Evolutionary conservation across 2,888 invertebrate genomes (phyloP), one percentile per base, ranked within the genome.

Genomic region (Aethes cnicana): DNA sequence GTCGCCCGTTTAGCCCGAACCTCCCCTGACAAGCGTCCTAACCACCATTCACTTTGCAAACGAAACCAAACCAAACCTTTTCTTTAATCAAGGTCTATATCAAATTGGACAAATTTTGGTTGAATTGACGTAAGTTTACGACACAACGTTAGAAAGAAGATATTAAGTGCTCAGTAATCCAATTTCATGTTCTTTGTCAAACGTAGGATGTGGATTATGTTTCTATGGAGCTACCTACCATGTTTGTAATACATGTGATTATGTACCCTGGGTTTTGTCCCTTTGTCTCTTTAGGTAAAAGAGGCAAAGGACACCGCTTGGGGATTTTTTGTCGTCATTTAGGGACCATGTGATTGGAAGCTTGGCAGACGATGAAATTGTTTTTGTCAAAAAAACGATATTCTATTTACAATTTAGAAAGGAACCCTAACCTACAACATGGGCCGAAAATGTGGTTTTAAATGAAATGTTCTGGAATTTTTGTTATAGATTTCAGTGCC

Each of bases 201-300:
- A 75, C 72, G 81, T 83, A 75, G 84, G 86, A 86, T 85, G 82
- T 84, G 86, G 83, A 88, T 88, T 88, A 86, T 87, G 75, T 89
- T 88, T 87, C 87, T 80, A 81, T 81, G 71, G 76, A 83, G 69
- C 74, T 65, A 69, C 71, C 74, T 65, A 69, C 71, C 77, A 81
- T 86, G 80, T 83, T 83, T 79, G 77, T 74, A 71, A 70, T 64
- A 74, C 79, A 67, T 76, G 72, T 80, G 75, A 77, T 74, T 82
- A 85, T 84, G 62, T 86, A 82, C n/a, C n/a, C 74, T 77, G 71
- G 65, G 63, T 68, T 70, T 76, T 79, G 77, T 77, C 67, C 74
- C 55, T 76, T 84, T 86, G 79, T 84, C 67, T 64, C 62, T 64
- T 68, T 68, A 58, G 57, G 67, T n/a, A 61, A 66, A 72, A 63